Percentiles rank a stretch among this genome's conserved stretches.
Conservation (phyloP, 2,113 vertebrate genomes). For the Gavialis gangeticus region DNA sequence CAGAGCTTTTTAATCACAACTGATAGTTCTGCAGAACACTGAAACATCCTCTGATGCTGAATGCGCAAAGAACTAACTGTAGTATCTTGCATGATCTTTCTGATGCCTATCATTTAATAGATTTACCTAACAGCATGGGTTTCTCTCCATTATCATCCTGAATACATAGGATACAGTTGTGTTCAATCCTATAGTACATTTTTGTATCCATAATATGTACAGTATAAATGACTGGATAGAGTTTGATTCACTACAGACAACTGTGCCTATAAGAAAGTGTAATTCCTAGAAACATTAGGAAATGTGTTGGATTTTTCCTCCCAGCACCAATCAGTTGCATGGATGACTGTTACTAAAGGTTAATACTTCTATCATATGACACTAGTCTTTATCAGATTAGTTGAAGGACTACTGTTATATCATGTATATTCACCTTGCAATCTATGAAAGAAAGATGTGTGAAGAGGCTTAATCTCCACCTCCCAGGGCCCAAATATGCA, state of each 20-base stretch:
- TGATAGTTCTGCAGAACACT: neutral
- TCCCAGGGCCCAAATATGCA: neutral
- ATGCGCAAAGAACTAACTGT: conserved; percentile 30
- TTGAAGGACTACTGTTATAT: neutral
- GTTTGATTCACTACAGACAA: neutral
- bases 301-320: neutral
- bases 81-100: neutral
- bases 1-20: conserved; percentile 49
- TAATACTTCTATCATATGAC: neutral
- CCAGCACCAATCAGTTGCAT: neutral
- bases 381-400: neutral
- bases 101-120: conserved; percentile 6
- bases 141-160: neutral
- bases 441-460: too few species aligned
- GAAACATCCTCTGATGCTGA: conserved; percentile 31
- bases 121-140: neutral
- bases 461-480: neutral
- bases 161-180: neutral
- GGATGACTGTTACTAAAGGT: neutral
- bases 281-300: neutral
- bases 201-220: neutral
- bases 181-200: neutral
- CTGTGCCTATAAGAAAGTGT: neutral
- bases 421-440: neutral
- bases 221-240: neutral